Evolutionary conservation across 2,888 invertebrate genomes (phyloP), one percentile per base, ranked within the genome.

Genomic region (Bellardia bayeri): DNA sequence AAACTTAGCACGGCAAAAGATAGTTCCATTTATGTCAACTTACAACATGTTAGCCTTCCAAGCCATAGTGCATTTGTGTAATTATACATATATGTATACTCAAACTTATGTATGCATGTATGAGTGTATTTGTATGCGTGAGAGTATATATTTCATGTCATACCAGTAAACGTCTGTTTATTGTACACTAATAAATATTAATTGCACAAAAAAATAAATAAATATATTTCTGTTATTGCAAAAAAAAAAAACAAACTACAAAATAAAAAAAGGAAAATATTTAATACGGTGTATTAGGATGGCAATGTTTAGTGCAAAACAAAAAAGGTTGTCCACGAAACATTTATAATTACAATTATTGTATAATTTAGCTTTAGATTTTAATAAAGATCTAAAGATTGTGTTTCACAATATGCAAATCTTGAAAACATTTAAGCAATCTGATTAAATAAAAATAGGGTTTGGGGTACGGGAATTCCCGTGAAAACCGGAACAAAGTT

Each of bases 161-260:
- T 81, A 33, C 11, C 14, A 58, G 42, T 49, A 63, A 68, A 16
- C 69, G 64, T 58, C 76, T 87, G 80, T 76, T 87, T 87, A 84
- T 78, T 85, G 74, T 87, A 54, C 78, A 49, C 78, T 79, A 84
- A 87, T 87, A 87, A 87, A 87, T 87, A 85, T 84, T 82, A 82
- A 87, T 87, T 87, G 84, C 81, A 45, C 54, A 8, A 58, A n/a
- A 69, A 72, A 78, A 58, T 8, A 42, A n/a, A 51, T 51, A 51
- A 45, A 45, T 51, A 51, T 51, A 51, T 56, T 56, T 16, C 23
- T 56, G 23, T 56, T 9, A 14, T 23, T 56, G 23, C 7, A 4
- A 54, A n/a, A 72, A 61, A 74, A 61, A 75, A 54, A 16, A 37
- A 45, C 13, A 51, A 16, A 51, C 23, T 64, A 51, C 51, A 33